These are phyloP conservation scores for Mycteria americana DNA, from an alignment of 2,797 vertebrate species.

Conservation along the genomic window DNA sequence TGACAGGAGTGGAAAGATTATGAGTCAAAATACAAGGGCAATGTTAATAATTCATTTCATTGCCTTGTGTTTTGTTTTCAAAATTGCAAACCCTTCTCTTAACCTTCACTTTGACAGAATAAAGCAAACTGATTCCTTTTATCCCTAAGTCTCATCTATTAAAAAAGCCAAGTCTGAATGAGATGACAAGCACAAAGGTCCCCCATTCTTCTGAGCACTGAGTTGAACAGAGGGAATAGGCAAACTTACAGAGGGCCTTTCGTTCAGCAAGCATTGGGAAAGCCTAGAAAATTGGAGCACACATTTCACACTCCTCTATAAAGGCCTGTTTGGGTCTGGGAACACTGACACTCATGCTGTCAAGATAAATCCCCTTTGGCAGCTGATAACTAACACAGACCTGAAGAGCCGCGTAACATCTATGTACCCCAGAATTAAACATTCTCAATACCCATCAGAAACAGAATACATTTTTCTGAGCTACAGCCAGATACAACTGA, in stretches of 20 bases:
- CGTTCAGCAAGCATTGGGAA: neutral
- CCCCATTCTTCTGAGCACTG: neutral
- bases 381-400: neutral
- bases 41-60: conserved; percentile 34
- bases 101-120: conserved; percentile 25
- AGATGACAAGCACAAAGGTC: neutral
- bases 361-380: neutral
- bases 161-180: neutral
- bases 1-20: conserved; percentile 6
- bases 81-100: conserved; percentile 14
- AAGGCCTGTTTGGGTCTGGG: neutral
- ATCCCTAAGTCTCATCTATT: neutral
- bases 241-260: neutral
- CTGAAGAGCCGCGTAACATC: neutral
- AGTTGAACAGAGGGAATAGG: conserved; percentile 2
- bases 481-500: neutral
- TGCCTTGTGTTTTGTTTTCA: conserved; percentile 24
- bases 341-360: neutral
- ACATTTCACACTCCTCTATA: neutral
- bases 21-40: conserved; percentile 19
- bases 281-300: neutral
- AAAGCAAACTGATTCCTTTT: conserved; percentile 26
- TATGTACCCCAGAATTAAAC: neutral
- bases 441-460: neutral
- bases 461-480: neutral